These are phyloP conservation scores for Monopterus albus DNA, from an alignment of 2,113 vertebrate species.

Conservation along the genomic window DNA sequence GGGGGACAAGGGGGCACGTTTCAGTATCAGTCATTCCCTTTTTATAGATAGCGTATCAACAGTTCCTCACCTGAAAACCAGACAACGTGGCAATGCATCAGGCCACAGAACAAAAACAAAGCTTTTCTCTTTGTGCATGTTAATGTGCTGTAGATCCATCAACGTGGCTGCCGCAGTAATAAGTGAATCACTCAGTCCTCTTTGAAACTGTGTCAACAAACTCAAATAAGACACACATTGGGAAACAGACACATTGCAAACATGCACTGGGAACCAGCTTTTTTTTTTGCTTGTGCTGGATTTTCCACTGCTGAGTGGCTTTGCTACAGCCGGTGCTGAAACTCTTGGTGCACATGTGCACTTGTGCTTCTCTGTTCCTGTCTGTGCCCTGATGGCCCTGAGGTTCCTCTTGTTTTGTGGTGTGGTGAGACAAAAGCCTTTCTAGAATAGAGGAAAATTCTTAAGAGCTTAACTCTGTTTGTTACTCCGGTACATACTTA, in stretches of 20 bases:
- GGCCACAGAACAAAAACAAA: neutral
- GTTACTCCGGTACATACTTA: no score
- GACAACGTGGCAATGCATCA: neutral
- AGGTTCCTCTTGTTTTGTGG: conserved; percentile 56
- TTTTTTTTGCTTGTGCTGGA: conserved; percentile 49
- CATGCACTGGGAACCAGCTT: conserved; percentile 29
- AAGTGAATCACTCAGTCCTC: conserved; percentile 3
- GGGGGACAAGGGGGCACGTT: neutral
- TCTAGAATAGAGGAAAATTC: no score
- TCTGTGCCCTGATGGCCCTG: conserved; percentile 31
- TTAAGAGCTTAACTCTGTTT: no score
- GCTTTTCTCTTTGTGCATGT: neutral
- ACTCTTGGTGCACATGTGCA: conserved; percentile 14
- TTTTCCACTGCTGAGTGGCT: conserved; percentile 46
- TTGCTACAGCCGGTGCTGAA: conserved; percentile 31
- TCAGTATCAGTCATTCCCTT: neutral
- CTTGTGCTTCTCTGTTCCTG: conserved; percentile 32
- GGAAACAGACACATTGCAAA: conserved; percentile 34
- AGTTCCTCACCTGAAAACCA: conserved; percentile 2
- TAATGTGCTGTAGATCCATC: neutral
- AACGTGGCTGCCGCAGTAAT: conserved; percentile 23
- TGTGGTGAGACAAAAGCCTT: conserved; percentile 48
- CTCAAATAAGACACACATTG: conserved; percentile 14
- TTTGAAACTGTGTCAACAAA: conserved; percentile 37
- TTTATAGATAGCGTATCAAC: conserved; percentile 5